Evolutionary conservation across 1,140 invertebrate genomes (phyloP).

Genomic region (Acromyrmex charruanus): DNA sequence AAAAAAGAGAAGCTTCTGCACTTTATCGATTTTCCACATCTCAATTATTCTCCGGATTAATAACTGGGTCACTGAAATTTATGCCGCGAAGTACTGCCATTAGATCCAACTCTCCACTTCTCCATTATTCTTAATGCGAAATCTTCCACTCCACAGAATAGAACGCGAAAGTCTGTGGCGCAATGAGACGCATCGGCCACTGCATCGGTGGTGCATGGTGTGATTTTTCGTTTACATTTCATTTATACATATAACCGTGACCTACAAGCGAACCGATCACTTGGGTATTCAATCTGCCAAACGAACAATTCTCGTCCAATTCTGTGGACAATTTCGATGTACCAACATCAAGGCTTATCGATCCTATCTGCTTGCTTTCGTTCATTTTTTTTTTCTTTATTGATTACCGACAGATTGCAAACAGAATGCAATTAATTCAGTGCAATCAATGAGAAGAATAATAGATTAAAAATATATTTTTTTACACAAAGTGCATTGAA

Average conservation of each 20-base stretch:
- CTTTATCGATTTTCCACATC: slow-evolving; percentile 61
- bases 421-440: slow-evolving; percentile 15
- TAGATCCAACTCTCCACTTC: slow-evolving; percentile 55
- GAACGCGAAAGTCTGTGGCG: background rate
- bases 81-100: slow-evolving; percentile 33
- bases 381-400: slow-evolving; percentile 34
- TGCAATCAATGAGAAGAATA: slow-evolving; percentile 2
- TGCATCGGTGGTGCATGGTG: slow-evolving; percentile 22
- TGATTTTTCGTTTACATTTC: slow-evolving; percentile 39
- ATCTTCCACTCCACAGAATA: slow-evolving; percentile 34
- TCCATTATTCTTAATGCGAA: slow-evolving; percentile 58
- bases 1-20: slow-evolving; percentile 1
- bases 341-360: slow-evolving; percentile 31
- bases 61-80: slow-evolving; percentile 66
- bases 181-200: slow-evolving; percentile 28
- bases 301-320: slow-evolving; percentile 53
- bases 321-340: slow-evolving; percentile 49
- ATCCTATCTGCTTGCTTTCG: slow-evolving; percentile 27
- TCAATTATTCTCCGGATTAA: slow-evolving; percentile 57
- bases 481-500: background rate
- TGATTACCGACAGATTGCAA: background rate
- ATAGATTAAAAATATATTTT: background rate
- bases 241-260: slow-evolving; percentile 2
- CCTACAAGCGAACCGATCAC: slow-evolving; percentile 59
- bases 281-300: slow-evolving; percentile 46